Evolutionary conservation across 2,797 vertebrate genomes (phyloP).

Genomic region (Galagoides demidoff): DNA sequence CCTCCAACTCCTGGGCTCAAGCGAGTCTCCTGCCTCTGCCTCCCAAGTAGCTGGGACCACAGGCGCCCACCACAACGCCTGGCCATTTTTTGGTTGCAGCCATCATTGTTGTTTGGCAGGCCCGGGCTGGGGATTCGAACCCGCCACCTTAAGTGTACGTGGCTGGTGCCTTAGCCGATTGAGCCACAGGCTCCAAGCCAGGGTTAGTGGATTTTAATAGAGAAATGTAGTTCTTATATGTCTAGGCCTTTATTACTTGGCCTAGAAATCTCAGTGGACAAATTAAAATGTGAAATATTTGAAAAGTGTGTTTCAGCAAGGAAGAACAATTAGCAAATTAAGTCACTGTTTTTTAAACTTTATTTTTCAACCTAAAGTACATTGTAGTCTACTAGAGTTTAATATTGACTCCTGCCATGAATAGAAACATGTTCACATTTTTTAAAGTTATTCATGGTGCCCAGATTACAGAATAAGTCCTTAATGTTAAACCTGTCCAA

Average conservation of each 20-base stretch:
- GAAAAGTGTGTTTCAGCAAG: background rate
- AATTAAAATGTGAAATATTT: background rate
- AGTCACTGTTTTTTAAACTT: background rate
- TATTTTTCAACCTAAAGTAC: background rate
- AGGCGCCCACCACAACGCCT: no score
- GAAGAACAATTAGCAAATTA: background rate
- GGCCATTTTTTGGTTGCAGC: no score
- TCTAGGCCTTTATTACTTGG: background rate
- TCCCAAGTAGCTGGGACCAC: no score
- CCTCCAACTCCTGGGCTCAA: no score
- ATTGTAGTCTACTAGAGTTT: background rate
- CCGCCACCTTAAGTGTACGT: no score
- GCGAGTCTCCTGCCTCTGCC: no score
- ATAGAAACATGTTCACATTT: background rate
- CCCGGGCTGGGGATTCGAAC: no score
- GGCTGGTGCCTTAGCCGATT: no score
- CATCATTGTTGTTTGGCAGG: no score
- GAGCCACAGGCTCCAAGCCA: no score
- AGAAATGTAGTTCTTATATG: background rate
- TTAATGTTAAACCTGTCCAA: background rate
- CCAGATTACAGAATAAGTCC: background rate
- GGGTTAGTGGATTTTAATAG: background rate
- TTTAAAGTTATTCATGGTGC: background rate
- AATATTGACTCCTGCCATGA: background rate
- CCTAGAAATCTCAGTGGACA: background rate